Conservation (phyloP, 2,797 vertebrate species). For the Propithecus perrieri region DNA sequence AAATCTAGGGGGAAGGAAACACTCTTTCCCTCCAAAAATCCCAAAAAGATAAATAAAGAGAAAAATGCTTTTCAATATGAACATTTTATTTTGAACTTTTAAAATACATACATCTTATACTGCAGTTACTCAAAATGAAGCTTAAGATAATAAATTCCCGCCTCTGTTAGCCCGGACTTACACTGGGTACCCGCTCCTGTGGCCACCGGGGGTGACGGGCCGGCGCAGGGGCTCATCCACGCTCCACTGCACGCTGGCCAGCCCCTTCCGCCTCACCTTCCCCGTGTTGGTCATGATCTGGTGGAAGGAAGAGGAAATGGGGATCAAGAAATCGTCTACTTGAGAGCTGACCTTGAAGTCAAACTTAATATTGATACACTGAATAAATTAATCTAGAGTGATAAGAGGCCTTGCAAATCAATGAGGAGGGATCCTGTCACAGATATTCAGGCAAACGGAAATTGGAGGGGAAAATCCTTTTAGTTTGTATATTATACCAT, state of each 20-base stretch:
- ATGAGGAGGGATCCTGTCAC: background rate
- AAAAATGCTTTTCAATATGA: slow-evolving; percentile 28
- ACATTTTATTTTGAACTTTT: slow-evolving; percentile 67
- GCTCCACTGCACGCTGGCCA: slow-evolving; percentile 80
- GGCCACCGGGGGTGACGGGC: slow-evolving; percentile 92
- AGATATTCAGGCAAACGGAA: background rate
- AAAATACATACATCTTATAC: background rate
- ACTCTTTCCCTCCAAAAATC: background rate
- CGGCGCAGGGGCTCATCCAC: slow-evolving; percentile 92
- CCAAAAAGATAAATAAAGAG: slow-evolving; percentile 31
- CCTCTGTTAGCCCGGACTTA: slow-evolving; percentile 79
- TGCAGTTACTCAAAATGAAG: background rate
- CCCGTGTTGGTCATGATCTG: slow-evolving; percentile 97
- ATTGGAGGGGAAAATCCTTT: background rate
- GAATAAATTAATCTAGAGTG: background rate
- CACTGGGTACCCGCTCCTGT: slow-evolving; percentile 82
- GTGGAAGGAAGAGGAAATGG: background rate
- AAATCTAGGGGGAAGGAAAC: background rate
- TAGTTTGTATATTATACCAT: background rate
- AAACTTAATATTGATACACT: background rate
- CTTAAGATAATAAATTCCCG: background rate
- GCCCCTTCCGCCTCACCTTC: slow-evolving; percentile 88
- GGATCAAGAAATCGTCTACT: background rate
- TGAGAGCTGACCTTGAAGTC: background rate
- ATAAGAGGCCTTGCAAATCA: background rate